Percentiles rank a stretch among this genome's conserved stretches.
These are phyloP conservation scores for Sciurus niger DNA, from an alignment of 2,113 vertebrate species.

Conservation along the genomic window DNA sequence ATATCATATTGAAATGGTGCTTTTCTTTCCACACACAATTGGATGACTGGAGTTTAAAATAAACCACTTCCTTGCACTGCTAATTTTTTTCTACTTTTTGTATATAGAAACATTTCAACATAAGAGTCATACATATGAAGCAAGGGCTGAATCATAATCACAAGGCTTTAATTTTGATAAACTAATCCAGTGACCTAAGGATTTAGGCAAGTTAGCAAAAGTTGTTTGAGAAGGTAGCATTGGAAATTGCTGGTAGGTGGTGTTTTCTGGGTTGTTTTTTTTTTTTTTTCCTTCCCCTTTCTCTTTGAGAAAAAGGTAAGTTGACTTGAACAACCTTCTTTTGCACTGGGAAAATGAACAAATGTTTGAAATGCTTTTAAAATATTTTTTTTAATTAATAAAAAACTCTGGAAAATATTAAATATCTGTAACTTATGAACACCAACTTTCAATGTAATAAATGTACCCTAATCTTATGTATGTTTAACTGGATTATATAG, in stretches of 20 bases:
- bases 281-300: conserved; percentile 65
- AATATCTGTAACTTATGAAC: conserved; percentile 87
- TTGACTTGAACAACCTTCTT: conserved; percentile 86
- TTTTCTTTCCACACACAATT: conserved; percentile 79
- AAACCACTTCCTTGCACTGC: conserved; percentile 81
- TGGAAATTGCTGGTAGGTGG: conserved; percentile 62
- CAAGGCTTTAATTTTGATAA: conserved; percentile 80
- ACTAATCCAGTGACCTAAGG: conserved; percentile 75
- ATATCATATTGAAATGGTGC: conserved; percentile 85
- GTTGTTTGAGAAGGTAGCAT: conserved; percentile 56
- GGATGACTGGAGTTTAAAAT: conserved; percentile 77
- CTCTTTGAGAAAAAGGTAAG: conserved; percentile 86
- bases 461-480: conserved; percentile 88
- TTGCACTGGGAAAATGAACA: conserved; percentile 90
- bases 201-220: conserved; percentile 66
- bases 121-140: conserved; percentile 63
- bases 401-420: conserved; percentile 87
- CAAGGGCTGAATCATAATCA: conserved; percentile 75
- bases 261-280: neutral
- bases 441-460: conserved; percentile 86
- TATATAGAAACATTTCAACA: conserved; percentile 78
- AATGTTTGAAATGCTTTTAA: conserved; percentile 87
- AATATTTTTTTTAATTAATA: conserved; percentile 75
- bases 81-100: conserved; percentile 86
- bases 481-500: conserved; percentile 90